A percentile compares a stretch with the other conserved stretches of the same genome.
phyloP scores from a whole-genome alignment of 2,797 vertebrate genomes.

The Podarcis lilfordi region DNA sequence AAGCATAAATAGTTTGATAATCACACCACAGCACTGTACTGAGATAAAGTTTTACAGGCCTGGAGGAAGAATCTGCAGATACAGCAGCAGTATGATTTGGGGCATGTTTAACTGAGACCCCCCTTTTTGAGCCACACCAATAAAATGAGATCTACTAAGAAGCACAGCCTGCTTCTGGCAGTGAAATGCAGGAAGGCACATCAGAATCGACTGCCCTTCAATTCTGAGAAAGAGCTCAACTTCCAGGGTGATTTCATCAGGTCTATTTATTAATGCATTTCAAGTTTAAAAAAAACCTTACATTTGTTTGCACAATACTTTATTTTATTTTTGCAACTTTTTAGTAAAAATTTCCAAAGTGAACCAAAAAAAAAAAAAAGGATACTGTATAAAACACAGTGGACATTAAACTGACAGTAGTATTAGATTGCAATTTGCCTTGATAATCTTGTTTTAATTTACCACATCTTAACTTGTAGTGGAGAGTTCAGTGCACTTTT shows the following conservation, averaged over 20 bases:
- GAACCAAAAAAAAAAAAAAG: slow-evolving; percentile 84
- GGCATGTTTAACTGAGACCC: too few relatives aligned
- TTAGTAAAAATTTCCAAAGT: slow-evolving; percentile 92
- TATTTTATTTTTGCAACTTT: slow-evolving; percentile 86
- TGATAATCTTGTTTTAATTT: slow-evolving; percentile 75
- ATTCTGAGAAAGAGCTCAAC: slow-evolving; percentile 64
- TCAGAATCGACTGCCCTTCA: slow-evolving; percentile 15
- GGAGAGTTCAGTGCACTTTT: slow-evolving; percentile 92
- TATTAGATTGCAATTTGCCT: slow-evolving; percentile 82
- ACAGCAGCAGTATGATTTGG: neutral
- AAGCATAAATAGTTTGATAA: neutral
- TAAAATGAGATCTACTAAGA: neutral
- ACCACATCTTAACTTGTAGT: slow-evolving; percentile 92
- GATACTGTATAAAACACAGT: slow-evolving; percentile 95
- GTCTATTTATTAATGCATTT: slow-evolving; percentile 97
- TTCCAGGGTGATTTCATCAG: slow-evolving; percentile 82
- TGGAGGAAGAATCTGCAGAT: neutral
- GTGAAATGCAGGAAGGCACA: neutral
- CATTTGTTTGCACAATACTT: slow-evolving; percentile 91
- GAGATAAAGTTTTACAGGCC: neutral
- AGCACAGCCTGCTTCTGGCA: neutral
- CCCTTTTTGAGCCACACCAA: neutral
- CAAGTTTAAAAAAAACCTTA: slow-evolving; percentile 96
- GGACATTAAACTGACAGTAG: slow-evolving; percentile 92
- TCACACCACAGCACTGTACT: neutral